Base-by-base conservation (phyloP, 1,140 invertebrate genomes). In the Philopotamus ludificatus region DNA sequence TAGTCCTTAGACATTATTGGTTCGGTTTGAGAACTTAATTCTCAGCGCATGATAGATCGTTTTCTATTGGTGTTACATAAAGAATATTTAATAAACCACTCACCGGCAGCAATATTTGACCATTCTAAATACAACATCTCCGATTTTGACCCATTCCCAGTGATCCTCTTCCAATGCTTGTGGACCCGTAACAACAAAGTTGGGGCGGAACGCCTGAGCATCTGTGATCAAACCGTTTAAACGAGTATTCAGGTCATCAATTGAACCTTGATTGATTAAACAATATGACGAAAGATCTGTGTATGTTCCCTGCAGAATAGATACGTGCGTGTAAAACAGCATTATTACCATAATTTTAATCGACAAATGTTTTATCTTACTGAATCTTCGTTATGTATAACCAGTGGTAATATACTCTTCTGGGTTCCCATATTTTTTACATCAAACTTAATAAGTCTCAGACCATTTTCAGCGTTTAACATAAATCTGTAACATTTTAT, bases 61-160 rank as follows among this genome's bases (percentile, higher is more conserved):
- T n/a, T n/a, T n/a, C n/a, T n/a, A n/a, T n/a, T n/a, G n/a, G n/a
- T n/a, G n/a, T n/a, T n/a, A n/a, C n/a, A n/a, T n/a, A n/a, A n/a
- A n/a, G n/a, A n/a, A n/a, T n/a, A n/a, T n/a, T n/a, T n/a, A n/a
- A n/a, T n/a, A 60, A 65, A 54, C 23, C 10, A 41, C 20, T 47
- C 65, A 77, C 68, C 83, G 80, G 1, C 82, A 82, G 67, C 85
- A 86, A 10, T 84, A 83, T 72, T 82, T 84, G 1, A 84, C 73
- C 63, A 81, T 81, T 65, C 78, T 77, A 62, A 86, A 80, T 34
- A 84, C 70, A 0, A 79, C 78, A 20, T 81, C 66, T 1, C 85
- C 85, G 55, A 87, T 84, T 75, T 82, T 84, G 16, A 87, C 72
- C 79, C 82, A 87, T 22, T 82, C 76, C 85, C 85, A 87, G 20